phyloP scores from a whole-genome alignment of 2,113 vertebrate genomes.

The Chlorodrepanis virens region DNA sequence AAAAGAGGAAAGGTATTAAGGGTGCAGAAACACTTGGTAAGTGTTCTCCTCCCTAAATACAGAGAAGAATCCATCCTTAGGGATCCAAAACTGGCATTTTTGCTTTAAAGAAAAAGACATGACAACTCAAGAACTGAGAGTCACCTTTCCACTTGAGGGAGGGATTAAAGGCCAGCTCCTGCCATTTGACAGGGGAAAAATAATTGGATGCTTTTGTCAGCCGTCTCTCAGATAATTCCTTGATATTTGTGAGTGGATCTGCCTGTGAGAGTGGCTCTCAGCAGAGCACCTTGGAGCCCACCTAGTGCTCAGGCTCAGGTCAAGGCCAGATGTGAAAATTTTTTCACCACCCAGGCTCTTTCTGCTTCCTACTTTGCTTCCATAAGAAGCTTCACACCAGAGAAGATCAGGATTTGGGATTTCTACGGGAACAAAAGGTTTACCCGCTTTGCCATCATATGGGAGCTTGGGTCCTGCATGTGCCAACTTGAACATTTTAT shows the following conservation, averaged over 20 bases:
- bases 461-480: background rate
- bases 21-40: background rate
- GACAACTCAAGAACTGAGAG: background rate
- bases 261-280: background rate
- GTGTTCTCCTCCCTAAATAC: background rate
- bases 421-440: background rate
- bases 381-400: background rate
- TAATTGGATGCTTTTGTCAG: background rate
- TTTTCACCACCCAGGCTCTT: background rate
- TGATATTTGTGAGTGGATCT: constrained; percentile 21
- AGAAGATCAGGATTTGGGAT: background rate
- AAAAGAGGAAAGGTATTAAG: background rate
- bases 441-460: background rate
- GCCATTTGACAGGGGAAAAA: background rate
- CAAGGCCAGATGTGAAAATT: background rate
- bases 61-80: background rate
- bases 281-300: background rate
- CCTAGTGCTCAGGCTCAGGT: background rate
- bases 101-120: background rate
- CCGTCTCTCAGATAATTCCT: background rate
- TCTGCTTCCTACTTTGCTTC: background rate
- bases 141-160: background rate
- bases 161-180: background rate
- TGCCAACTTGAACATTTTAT: background rate
- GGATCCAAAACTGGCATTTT: background rate